Evolutionary conservation across 1,140 invertebrate genomes (phyloP), one percentile per base, ranked within the genome.

Genomic region (Drosophila ercepeae): DNA sequence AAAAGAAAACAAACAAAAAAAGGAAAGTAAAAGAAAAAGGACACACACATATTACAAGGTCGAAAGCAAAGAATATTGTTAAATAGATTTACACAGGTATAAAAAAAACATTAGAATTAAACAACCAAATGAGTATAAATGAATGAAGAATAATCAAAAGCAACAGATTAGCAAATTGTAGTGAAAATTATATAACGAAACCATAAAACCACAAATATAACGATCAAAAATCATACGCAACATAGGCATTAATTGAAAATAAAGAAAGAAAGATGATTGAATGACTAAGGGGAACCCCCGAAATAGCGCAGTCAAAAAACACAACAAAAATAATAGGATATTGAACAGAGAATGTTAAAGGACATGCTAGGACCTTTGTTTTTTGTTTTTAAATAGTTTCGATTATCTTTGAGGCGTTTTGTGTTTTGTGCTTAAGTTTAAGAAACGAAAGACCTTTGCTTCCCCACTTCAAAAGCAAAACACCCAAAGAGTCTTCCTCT

Each of bases 111-210:
- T 65, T 69, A 74, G 76, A 21, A 55, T 70, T 68, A 73, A 77
- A 44, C 50, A 41, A 60, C 29, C 58, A 63, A 65, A 72, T 50
- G 51, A 53, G 68, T 41, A 67, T 64, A 77, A 71, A 57, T 45
- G 50, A 76, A 76, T 61, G 63, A 83, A 83, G 71, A 89, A 69
- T 83, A 89, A 89, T 89, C 78, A 89, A 89, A 89, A 89, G 71
- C 77, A 81, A 63, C 74, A 83, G 51, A 74, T 70, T 74, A 83
- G 64, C 69, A 77, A 84, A 75, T 65, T 71, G 57, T 83, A 83
- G 75, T 67, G 50, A 78, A 74, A 82, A 71, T 75, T 65, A 75
- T 76, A 76, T 72, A 74, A 75, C 44, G 42, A 68, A 64, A 48
- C 60, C 39, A 42, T 42, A 49, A 46, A 53, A 63, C n/a, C 49